A percentile compares a stretch with the other conserved stretches of the same genome.
phyloP scores from a whole-genome alignment of 2,888 invertebrate species.

The Erebia ligea region DNA sequence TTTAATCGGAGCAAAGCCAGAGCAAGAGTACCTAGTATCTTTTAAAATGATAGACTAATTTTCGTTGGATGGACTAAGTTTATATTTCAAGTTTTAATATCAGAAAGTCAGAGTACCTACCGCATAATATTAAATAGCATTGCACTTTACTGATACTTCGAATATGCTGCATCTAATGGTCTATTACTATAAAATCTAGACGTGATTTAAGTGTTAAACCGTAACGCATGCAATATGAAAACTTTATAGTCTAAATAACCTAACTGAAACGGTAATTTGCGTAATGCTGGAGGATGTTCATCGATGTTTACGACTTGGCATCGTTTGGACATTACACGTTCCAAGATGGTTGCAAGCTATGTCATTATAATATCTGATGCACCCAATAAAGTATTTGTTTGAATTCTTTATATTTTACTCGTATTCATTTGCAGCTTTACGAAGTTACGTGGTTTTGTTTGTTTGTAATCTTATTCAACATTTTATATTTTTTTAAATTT shows the following conservation, averaged over 20 bases:
- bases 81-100: too few relatives aligned
- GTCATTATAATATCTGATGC: constrained; percentile 31
- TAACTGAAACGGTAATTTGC: constrained; percentile 42
- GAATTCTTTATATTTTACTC: constrained; percentile 25
- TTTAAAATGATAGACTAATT: too few relatives aligned
- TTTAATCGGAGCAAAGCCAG: too few relatives aligned
- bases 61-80: too few relatives aligned
- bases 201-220: constrained; percentile 30
- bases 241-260: constrained; percentile 38
- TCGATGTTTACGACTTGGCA: constrained; percentile 69
- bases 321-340: constrained; percentile 51
- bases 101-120: neutral
- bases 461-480: too few relatives aligned
- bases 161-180: constrained; percentile 10
- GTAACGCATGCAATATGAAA: constrained; percentile 38
- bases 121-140: neutral
- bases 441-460: too few relatives aligned
- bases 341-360: constrained; percentile 25
- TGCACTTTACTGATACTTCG: neutral
- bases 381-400: constrained; percentile 41
- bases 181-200: constrained; percentile 11
- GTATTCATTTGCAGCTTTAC: neutral
- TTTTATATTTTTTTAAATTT: too few relatives aligned
- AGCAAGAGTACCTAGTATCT: too few relatives aligned
- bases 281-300: constrained; percentile 48